phyloP scores from a whole-genome alignment of 2,888 invertebrate genomes.

The Acleris literana region DNA sequence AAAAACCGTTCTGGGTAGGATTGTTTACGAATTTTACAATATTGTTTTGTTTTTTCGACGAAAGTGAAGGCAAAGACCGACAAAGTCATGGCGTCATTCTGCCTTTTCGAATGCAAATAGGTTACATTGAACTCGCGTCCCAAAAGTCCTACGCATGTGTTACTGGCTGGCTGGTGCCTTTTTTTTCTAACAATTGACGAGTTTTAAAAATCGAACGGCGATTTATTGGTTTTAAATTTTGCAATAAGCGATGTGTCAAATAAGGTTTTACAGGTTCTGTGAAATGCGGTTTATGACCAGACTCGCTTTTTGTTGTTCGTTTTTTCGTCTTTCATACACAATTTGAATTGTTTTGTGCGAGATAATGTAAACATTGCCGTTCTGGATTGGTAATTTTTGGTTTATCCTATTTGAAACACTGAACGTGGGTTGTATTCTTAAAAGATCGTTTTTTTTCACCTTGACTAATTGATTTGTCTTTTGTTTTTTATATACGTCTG shows the following conservation, averaged over 20 bases:
- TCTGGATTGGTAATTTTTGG: no score
- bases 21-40: conserved; percentile 55
- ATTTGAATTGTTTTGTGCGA: conserved; percentile 10
- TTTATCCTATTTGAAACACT: no score
- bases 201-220: conserved; percentile 35
- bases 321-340: conserved; percentile 10
- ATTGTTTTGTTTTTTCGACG: conserved; percentile 65
- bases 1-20: conserved; percentile 69
- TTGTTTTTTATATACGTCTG: no score
- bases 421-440: no score
- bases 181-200: conserved; percentile 46
- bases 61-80: conserved; percentile 67
- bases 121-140: conserved; percentile 73
- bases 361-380: neutral
- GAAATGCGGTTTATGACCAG: conserved; percentile 33
- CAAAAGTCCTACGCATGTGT: conserved; percentile 61
- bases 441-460: no score
- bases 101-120: conserved; percentile 78
- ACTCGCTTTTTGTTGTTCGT: conserved; percentile 20
- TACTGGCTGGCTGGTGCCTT: conserved; percentile 63
- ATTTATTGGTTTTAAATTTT: conserved; percentile 41
- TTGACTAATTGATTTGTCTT: no score
- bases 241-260: conserved; percentile 40
- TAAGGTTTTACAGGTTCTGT: conserved; percentile 33
- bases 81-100: conserved; percentile 64